Base-by-base conservation (phyloP, 1,140 invertebrate genomes). In the Cardiocondyla obscurior region DNA sequence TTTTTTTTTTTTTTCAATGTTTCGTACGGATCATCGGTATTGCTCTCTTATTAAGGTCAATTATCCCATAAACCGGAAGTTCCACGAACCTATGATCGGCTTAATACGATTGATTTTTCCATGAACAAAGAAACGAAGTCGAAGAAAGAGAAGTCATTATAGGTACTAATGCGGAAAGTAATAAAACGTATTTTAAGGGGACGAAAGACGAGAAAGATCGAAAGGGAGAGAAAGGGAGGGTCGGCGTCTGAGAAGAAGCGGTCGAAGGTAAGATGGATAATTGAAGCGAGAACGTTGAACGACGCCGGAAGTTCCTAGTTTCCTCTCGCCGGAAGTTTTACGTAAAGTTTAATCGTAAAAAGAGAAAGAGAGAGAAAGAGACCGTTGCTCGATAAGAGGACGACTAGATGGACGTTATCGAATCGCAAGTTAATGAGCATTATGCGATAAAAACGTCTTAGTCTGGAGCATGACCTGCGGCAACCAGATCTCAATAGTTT, bases 321-420 rank as follows among this genome's bases (percentile, higher is more conserved):
- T 85, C 19, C 62, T 65, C 57, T 55, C 30, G 8, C 64, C 72
- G 49, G 6, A 81, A 87, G 73, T 87, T 88, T 69, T 55, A 60
- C 85, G 86, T 58, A 76, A 82, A 88, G 70, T 87, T 88, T 84
- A 82, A 87, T 82, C 85, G 82, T 65, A 82, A 70, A 83, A 58
- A 69, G 67, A 83, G 72, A 74, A 46, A n/a, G 53, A 72, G 16
- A 36, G 57, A 33, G 16, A 62, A 10, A 39, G 19, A 62, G 72
- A 46, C 1, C 7, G 5, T n/a, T 12, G 8, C 30, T 12, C 55
- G 86, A 84, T 84, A 87, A 87, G 82, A 30, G 44, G 16, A 79
- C 60, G 39, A 39, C 46, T 62, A 62, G 65, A 87, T 87, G 74
- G 86, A 84, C 86, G 57, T 83, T 88, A 88, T 88, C 85, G 82